Conservation (phyloP, 2,888 invertebrate genomes). For the Brassicogethes aeneus region DNA sequence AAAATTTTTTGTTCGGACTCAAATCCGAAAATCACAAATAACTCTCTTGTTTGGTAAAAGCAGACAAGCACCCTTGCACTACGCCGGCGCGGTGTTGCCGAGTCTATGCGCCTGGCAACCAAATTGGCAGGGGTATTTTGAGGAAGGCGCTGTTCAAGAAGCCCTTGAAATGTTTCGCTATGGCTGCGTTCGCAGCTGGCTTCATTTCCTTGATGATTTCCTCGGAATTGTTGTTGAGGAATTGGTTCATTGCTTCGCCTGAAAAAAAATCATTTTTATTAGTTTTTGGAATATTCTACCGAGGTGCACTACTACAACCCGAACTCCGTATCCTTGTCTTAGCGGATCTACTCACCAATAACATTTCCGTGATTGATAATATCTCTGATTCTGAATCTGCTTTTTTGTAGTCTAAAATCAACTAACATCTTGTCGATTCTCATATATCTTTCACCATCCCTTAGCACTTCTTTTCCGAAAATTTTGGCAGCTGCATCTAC, state of each 20-base stretch:
- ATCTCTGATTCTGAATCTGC: constrained; percentile 63
- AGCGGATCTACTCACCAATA: too few relatives aligned
- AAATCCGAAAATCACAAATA: background rate
- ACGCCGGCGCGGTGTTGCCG: too few relatives aligned
- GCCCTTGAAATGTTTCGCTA: constrained; percentile 63
- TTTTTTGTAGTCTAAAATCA: constrained; percentile 61
- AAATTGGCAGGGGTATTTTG: constrained; percentile 60
- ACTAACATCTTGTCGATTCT: constrained; percentile 56
- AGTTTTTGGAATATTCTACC: background rate
- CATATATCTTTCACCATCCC: constrained; percentile 56
- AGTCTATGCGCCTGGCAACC: constrained; percentile 45
- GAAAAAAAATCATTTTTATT: constrained; percentile 16
- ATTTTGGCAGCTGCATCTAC: constrained; percentile 62
- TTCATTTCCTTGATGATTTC: constrained; percentile 78
- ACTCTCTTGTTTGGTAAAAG: background rate
- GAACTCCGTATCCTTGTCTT: background rate
- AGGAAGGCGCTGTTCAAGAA: constrained; percentile 66
- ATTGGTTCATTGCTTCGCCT: constrained; percentile 78
- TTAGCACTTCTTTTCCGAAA: constrained; percentile 56
- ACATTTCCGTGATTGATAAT: constrained; percentile 66
- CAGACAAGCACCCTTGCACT: background rate
- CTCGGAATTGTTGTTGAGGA: constrained; percentile 69
- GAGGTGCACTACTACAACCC: background rate
- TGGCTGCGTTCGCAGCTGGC: constrained; percentile 62
- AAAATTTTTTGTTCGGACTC: background rate